Conservation (phyloP, 2,113 vertebrate genomes). For the Myanophis thanlyinensis region DNA sequence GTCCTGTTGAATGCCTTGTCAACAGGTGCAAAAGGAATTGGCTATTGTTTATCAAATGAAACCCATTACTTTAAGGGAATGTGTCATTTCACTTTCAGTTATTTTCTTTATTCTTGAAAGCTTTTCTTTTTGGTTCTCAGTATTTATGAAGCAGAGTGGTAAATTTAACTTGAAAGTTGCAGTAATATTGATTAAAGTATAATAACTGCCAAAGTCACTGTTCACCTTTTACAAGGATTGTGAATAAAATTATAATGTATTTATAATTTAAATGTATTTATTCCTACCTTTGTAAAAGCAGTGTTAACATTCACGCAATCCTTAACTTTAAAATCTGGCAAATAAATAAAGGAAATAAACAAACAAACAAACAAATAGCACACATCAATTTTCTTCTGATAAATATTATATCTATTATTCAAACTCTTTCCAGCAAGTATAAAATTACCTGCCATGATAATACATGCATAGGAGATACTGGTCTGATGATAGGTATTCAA, state of each 20-base stretch:
- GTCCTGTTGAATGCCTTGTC: background rate
- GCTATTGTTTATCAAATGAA: background rate
- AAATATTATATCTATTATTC: conserved; percentile 45
- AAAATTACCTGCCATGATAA: conserved; percentile 21
- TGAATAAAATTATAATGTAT: conserved; percentile 24
- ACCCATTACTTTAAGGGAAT: background rate
- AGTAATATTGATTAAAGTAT: background rate
- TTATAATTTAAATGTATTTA: conserved; percentile 1
- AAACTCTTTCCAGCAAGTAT: conserved; percentile 38
- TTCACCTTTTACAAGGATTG: background rate
- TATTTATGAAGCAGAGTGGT: background rate
- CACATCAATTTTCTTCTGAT: conserved; percentile 31
- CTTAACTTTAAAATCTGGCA: conserved; percentile 40
- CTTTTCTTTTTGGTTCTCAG: background rate
- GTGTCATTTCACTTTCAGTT: background rate
- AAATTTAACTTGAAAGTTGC: conserved; percentile 3
- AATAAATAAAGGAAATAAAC: background rate
- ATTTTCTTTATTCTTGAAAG: background rate
- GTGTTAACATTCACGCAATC: conserved; percentile 30
- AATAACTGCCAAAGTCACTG: background rate
- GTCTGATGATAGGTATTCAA: conserved; percentile 45
- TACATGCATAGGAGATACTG: background rate
- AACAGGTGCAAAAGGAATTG: background rate
- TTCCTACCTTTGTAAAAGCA: conserved; percentile 4
- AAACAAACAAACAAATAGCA: conserved; percentile 50